Evolutionary conservation across 2,113 vertebrate genomes (phyloP).

Genomic region (Hippoglossus stenolepis): DNA sequence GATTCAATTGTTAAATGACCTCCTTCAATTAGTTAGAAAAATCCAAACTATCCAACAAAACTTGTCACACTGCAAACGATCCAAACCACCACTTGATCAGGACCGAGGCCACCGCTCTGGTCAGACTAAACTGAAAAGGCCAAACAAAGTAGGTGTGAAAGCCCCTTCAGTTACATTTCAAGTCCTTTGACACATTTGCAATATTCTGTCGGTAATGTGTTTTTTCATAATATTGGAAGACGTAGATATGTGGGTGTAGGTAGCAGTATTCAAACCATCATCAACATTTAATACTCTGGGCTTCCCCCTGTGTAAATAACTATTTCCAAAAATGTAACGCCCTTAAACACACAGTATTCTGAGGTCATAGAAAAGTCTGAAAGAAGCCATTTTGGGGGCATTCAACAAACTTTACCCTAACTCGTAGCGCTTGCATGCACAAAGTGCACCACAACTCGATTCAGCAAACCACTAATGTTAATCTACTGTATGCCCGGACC

Average conservation of each 20-base stretch:
- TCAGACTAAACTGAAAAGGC: too few relatives aligned
- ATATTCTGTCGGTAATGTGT: not conserved
- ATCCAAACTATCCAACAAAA: too few relatives aligned
- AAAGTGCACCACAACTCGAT: slow-evolving; percentile 48
- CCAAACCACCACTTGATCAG: too few relatives aligned
- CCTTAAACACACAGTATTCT: not conserved
- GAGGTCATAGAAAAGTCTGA: slow-evolving; percentile 6
- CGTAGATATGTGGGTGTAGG: not conserved
- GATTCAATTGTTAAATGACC: too few relatives aligned
- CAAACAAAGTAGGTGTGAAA: too few relatives aligned
- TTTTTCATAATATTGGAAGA: not conserved
- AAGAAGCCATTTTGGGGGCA: slow-evolving; percentile 7
- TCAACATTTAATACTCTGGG: not conserved
- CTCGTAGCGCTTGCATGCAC: slow-evolving; percentile 25
- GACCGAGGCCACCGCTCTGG: too few relatives aligned
- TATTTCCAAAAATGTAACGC: not conserved
- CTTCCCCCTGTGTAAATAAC: not conserved
- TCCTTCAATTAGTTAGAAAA: too few relatives aligned
- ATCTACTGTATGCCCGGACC: slow-evolving; percentile 40
- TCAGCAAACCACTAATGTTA: slow-evolving; percentile 52
- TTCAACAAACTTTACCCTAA: slow-evolving; percentile 21
- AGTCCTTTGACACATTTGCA: not conserved
- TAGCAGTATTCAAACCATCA: not conserved
- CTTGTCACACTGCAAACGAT: too few relatives aligned
- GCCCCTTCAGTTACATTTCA: not conserved